These are phyloP conservation scores for Agriopis aurantiaria DNA, from an alignment of 2,888 invertebrate species.

Conservation along the genomic window DNA sequence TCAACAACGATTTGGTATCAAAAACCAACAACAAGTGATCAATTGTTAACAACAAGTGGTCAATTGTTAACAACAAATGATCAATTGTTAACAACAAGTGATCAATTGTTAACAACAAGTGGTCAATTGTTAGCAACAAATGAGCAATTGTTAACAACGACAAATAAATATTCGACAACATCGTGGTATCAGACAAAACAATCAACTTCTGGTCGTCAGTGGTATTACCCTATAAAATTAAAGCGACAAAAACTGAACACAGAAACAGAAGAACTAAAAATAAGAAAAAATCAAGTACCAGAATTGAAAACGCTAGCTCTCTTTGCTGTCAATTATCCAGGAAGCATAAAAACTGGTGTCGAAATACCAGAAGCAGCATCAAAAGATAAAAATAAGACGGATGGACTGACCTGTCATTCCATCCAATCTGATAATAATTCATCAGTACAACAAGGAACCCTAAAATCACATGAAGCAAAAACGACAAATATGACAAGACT, in stretches of 20 bases:
- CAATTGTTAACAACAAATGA: neutral
- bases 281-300: neutral
- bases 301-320: constrained; percentile 5
- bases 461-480: neutral
- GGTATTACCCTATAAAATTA: neutral
- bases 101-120: neutral
- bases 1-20: constrained; percentile 4
- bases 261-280: neutral
- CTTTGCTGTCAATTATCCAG: neutral
- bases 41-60: neutral
- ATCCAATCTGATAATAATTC: neutral
- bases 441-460: neutral
- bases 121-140: neutral
- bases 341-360: neutral
- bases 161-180: neutral
- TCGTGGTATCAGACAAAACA: neutral
- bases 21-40: neutral
- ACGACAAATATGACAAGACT: neutral
- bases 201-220: neutral
- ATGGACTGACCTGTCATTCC: neutral
- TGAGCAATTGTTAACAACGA: neutral
- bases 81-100: neutral
- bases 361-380: neutral
- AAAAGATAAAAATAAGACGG: neutral
- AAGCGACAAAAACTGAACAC: neutral